Evolutionary conservation across 2,113 vertebrate genomes (phyloP).

Genomic region (Thomomys bottae): DNA sequence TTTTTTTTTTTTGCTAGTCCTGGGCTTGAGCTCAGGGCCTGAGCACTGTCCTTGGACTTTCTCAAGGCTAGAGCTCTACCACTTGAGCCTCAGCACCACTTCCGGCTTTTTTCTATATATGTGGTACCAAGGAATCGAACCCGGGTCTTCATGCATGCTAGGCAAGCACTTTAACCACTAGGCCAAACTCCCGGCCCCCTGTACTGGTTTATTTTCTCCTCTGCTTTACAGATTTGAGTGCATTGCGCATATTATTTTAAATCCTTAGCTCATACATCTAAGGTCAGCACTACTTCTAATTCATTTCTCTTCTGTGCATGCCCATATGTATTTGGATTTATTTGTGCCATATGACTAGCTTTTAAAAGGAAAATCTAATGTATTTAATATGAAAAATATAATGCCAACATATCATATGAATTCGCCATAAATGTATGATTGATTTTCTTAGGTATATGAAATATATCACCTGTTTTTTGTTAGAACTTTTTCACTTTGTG

Average conservation of each 20-base stretch:
- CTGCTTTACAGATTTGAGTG: not conserved
- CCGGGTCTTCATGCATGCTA: too few species aligned
- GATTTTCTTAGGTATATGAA: slow-evolving; percentile 9
- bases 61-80: too few species aligned
- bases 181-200: too few species aligned
- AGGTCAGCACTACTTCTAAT: slow-evolving; percentile 1
- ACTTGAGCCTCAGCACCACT: too few species aligned
- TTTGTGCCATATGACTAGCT: not conserved
- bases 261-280: not conserved
- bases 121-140: too few species aligned
- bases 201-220: not conserved
- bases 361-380: slow-evolving; percentile 53
- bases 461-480: not conserved
- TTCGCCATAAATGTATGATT: not conserved
- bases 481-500: slow-evolving; percentile 15
- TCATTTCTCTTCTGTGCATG: not conserved
- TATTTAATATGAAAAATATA: slow-evolving; percentile 50
- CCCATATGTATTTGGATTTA: not conserved
- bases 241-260: not conserved
- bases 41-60: too few species aligned
- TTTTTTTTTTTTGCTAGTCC: too few species aligned
- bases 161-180: too few species aligned
- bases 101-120: too few species aligned
- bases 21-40: too few species aligned
- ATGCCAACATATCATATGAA: not conserved